A percentile compares a stretch with the other conserved stretches of the same genome.
Conservation (phyloP, 2,888 invertebrate genomes). For the Leptinotarsa juncta region DNA sequence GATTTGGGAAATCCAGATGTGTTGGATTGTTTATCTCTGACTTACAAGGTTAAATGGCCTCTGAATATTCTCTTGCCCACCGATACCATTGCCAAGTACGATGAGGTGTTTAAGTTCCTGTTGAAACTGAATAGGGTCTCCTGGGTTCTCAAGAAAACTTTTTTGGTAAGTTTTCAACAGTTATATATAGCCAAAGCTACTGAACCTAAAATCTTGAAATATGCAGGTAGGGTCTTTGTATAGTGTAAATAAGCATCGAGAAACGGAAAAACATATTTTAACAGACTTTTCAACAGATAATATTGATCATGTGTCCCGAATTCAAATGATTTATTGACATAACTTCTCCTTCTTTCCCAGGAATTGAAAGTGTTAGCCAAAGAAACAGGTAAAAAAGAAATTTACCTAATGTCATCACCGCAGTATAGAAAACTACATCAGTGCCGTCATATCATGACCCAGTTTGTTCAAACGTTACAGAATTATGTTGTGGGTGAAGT, state of each 20-base stretch:
- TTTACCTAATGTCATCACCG: constrained; percentile 69
- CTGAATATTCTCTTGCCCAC: constrained; percentile 81
- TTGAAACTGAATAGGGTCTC: constrained; percentile 81
- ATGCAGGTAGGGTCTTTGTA: too few relatives aligned
- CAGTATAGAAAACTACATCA: constrained; percentile 80
- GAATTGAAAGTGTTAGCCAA: constrained; percentile 69
- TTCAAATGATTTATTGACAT: too few relatives aligned
- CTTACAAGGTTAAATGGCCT: constrained; percentile 82
- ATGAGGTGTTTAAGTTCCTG: constrained; percentile 80
- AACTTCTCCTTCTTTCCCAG: constrained; percentile 60
- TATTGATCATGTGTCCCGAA: neutral
- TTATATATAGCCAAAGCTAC: too few relatives aligned
- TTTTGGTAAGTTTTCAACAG: constrained; percentile 66
- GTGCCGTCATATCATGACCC: constrained; percentile 80
- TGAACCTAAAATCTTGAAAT: too few relatives aligned
- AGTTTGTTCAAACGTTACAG: constrained; percentile 80
- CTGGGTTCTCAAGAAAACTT: constrained; percentile 80
- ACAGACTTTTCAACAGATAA: too few relatives aligned
- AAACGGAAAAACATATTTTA: too few relatives aligned
- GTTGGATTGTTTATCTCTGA: constrained; percentile 75
- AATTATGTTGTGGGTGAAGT: constrained; percentile 84
- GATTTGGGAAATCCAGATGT: constrained; percentile 76
- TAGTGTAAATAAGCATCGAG: too few relatives aligned
- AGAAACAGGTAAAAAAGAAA: constrained; percentile 60
- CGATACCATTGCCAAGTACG: constrained; percentile 77